Evolutionary conservation across 2,797 vertebrate genomes (phyloP).

Genomic region (Ciconia nigra): DNA sequence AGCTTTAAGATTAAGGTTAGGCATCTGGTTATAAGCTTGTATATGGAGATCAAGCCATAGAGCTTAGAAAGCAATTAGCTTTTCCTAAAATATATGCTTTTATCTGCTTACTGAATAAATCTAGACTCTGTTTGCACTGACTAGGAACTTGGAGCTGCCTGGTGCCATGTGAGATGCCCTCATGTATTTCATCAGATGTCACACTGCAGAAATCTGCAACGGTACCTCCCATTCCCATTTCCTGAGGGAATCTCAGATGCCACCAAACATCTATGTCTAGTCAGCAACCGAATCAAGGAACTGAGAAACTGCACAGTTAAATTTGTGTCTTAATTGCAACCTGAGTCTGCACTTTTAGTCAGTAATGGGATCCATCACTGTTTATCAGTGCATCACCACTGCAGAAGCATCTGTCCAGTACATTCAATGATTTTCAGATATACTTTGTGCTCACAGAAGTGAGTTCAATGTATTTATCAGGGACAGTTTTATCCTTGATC

Average conservation of each 20-base stretch:
- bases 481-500: not conserved
- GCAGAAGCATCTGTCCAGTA: not conserved
- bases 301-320: not conserved
- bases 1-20: constrained; percentile 5
- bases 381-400: not conserved
- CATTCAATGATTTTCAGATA: not conserved
- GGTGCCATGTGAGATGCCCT: not conserved
- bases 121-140: not conserved
- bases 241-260: not conserved
- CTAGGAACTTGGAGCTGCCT: not conserved
- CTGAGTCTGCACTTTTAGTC: not conserved
- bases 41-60: not conserved
- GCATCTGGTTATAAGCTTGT: not conserved
- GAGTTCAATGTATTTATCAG: not conserved
- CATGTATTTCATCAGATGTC: not conserved
- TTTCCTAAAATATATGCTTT: not conserved
- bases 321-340: not conserved
- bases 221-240: not conserved
- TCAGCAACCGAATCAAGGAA: not conserved
- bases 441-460: not conserved
- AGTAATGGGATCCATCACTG: not conserved
- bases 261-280: not conserved
- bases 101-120: constrained; percentile 10
- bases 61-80: constrained; percentile 37
- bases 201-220: not conserved